Evolutionary conservation across 2,113 vertebrate genomes (phyloP), one percentile per base, ranked within the genome.

Genomic region (Danionella cerebrum): DNA sequence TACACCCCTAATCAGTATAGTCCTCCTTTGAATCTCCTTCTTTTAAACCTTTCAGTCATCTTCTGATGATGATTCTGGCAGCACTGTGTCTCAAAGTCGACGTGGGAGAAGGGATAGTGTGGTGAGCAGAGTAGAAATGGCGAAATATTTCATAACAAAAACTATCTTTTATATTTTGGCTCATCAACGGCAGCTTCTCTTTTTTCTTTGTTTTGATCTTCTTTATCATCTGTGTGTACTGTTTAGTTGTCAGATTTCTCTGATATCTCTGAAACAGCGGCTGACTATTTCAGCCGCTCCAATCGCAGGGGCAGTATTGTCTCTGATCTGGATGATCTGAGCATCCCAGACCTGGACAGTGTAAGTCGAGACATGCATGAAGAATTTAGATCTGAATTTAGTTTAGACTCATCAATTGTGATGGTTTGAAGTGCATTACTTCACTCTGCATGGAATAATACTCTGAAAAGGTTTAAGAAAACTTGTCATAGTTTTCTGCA

Each of bases 251-350:
- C 87, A 82, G 88, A 86, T 82, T 90, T 95, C 89, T 93, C 89
- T 73, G 87, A 88, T 82, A 86, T 85, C 77, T 95, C 89, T 74
- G 94, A 93, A 82, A 94, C 92, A 54, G 86, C 93, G 9, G 96
- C 96, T 47, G 95, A 98, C 81, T 97, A 93, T 91, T 98, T 98
- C 57, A 93, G 95, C 77, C 92, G 91, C 76, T 91, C 92, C 78
- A 93, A 83, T 84, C 91, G 86, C 77, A 91, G 92, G 80, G 94
- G 94, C 80, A 97, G 95, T 27, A 72, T 95, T 72, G 90, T 96
- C 78, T 97, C 94, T 1, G 90, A 96, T 83, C 80, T 91, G 68
- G 94, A 94, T 72, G 92, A 93, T 76, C 74, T 86, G 86, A 84
- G 87, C 76, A 85, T 88, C 81, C 90, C 91, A 48, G 90, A 92